These are phyloP conservation scores for Drosophila neocordata DNA, from an alignment of 1,140 invertebrate species.

Conservation along the genomic window DNA sequence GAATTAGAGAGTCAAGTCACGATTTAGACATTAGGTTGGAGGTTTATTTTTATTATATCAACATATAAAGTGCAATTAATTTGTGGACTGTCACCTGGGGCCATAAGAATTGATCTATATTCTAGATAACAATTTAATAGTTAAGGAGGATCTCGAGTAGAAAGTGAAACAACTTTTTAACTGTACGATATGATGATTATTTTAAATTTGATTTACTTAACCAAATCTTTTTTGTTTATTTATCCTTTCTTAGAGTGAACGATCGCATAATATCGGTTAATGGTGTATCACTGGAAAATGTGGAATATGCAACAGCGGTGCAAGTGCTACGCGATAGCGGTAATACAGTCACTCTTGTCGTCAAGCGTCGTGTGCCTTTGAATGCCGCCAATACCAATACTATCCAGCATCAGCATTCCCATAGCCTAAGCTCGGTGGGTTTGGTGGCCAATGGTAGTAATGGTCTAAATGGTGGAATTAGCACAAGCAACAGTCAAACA, in stretches of 20 bases:
- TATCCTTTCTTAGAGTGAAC: slow-evolving; percentile 90
- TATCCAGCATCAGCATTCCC: slow-evolving; percentile 83
- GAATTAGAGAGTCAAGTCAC: slow-evolving; percentile 43
- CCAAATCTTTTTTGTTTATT: slow-evolving; percentile 34
- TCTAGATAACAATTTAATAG: slow-evolving; percentile 1
- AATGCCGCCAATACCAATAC: slow-evolving; percentile 59
- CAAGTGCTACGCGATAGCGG: slow-evolving; percentile 95
- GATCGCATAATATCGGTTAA: slow-evolving; percentile 98
- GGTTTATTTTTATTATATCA: slow-evolving; percentile 13
- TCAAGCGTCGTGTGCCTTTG: slow-evolving; percentile 88
- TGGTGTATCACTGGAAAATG: slow-evolving; percentile 97
- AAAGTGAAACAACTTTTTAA: not conserved
- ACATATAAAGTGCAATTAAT: slow-evolving; percentile 25
- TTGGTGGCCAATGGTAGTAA: slow-evolving; percentile 53
- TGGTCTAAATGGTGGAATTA: slow-evolving; percentile 28
- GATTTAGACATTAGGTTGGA: slow-evolving; percentile 41
- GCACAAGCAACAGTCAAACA: slow-evolving; percentile 32
- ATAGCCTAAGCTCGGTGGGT: slow-evolving; percentile 82
- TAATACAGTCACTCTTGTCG: slow-evolving; percentile 93
- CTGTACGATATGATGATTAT: not conserved
- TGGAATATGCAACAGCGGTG: slow-evolving; percentile 96
- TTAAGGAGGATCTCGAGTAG: not conserved
- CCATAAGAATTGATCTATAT: slow-evolving; percentile 27
- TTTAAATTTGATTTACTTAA: no score
- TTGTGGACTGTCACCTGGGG: not conserved